Evolutionary conservation across 92 coral and sea anemone genomes (phyloP).

Genomic region (Porites evermanni): DNA sequence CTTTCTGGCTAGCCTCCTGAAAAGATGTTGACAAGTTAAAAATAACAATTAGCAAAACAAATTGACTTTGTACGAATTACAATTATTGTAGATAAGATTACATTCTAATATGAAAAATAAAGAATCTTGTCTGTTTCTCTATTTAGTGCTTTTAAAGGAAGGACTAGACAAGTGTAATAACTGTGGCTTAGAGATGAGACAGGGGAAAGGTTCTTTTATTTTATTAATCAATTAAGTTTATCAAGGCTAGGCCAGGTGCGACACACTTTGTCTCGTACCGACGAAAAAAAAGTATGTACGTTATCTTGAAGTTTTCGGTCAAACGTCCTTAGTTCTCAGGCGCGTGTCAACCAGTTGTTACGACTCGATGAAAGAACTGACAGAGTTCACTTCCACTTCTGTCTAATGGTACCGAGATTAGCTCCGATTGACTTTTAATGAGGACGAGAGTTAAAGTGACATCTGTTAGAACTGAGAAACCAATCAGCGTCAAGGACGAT

Average conservation of each 20-base stretch:
- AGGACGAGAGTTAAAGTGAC: too few relatives aligned
- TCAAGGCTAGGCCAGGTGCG: slow-evolving; percentile 7
- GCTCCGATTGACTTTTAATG: slow-evolving; percentile 35
- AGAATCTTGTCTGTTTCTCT: slow-evolving; percentile 15
- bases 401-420: slow-evolving; percentile 23
- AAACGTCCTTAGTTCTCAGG: background rate
- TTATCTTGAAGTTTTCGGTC: background rate
- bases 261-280: slow-evolving; percentile 9
- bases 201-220: slow-evolving; percentile 5
- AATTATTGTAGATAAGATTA: slow-evolving; percentile 32
- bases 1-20: slow-evolving; percentile 2
- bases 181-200: slow-evolving; percentile 17
- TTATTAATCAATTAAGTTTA: slow-evolving; percentile 25
- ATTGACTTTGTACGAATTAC: slow-evolving; percentile 20
- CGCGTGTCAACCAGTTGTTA: slow-evolving; percentile 2
- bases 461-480: background rate
- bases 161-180: slow-evolving; percentile 13
- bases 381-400: background rate
- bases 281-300: slow-evolving; percentile 10
- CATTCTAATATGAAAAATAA: slow-evolving; percentile 6
- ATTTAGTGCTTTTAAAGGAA: background rate
- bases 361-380: slow-evolving; percentile 36
- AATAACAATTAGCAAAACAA: slow-evolving; percentile 31
- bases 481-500: slow-evolving; percentile 41
- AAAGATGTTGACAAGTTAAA: slow-evolving; percentile 38